Base-by-base conservation (phyloP, 2,888 invertebrate species). In the Entomobrya proxima region DNA sequence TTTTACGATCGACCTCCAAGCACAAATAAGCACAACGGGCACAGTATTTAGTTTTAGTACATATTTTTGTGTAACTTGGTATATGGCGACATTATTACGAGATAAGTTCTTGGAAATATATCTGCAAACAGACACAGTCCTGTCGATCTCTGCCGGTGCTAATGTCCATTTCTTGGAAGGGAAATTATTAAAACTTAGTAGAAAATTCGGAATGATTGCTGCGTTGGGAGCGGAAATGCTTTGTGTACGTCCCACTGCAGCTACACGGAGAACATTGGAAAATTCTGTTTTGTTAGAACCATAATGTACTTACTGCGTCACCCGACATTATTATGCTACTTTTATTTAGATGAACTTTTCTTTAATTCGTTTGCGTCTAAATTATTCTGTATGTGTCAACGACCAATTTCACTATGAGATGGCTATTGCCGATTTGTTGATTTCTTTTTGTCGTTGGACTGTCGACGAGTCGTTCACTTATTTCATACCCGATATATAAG, bases 281-380 rank as follows among this genome's bases (percentile, higher is more conserved):
- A 58, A 30, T 58, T 30, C n/a, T n/a, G n/a, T n/a, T n/a, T n/a
- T n/a, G n/a, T n/a, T n/a, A n/a, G n/a, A n/a, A n/a, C n/a, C n/a
- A n/a, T n/a, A n/a, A n/a, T n/a, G n/a, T n/a, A n/a, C n/a, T n/a
- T n/a, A n/a, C n/a, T n/a, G n/a, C n/a, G n/a, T n/a, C n/a, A n/a
- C n/a, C n/a, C 58, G 58, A 58, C 32, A 58, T 58, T 27, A 27
- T n/a, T 27, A 55, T 55, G 7, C 27, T 55, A 24, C 6, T 24
- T 24, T 55, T n/a, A 55, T 27, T 24, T 27, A 55, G 27, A 55
- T 55, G 52, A 55, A n/a, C 24, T 7, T 55, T 55, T n/a, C n/a
- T 55, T 55, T 58, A 58, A 58, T 58, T 58, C 58, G 58, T 58
- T 58, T 58, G 55, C 58, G 30, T 58, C 58, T 30, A 58, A n/a